phyloP scores from a whole-genome alignment of 2,888 invertebrate genomes.

The Incurvaria masculella region DNA sequence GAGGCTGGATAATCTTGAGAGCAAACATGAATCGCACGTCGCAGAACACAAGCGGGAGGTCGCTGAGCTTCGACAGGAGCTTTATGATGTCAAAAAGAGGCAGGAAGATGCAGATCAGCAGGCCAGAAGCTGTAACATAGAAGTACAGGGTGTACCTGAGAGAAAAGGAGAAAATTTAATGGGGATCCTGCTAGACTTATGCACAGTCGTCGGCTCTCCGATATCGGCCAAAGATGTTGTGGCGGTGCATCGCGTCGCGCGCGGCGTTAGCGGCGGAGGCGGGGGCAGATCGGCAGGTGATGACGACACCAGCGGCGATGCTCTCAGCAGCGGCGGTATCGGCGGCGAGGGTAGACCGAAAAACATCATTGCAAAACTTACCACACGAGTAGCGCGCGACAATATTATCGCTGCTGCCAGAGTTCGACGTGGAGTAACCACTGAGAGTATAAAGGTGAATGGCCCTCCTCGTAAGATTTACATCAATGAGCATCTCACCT shows the following conservation, averaged over 20 bases:
- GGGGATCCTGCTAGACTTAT: not conserved
- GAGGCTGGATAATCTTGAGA: not conserved
- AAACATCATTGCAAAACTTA: not conserved
- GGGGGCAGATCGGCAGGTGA: not conserved
- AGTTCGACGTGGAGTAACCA: not conserved
- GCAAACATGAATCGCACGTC: not conserved
- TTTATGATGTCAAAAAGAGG: not conserved
- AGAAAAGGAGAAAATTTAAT: not conserved
- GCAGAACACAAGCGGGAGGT: not conserved
- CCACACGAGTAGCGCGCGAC: not conserved
- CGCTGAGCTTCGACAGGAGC: not conserved
- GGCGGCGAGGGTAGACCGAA: not conserved
- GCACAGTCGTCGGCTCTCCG: not conserved
- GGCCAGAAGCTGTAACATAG: not conserved
- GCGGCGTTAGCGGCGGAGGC: not conserved
- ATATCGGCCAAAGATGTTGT: not conserved
- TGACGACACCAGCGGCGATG: not conserved
- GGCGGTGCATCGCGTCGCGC: not conserved
- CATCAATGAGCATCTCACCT: slow-evolving; percentile 3
- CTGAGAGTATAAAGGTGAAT: not conserved
- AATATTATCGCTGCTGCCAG: not conserved
- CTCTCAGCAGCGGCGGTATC: not conserved
- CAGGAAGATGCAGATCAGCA: not conserved
- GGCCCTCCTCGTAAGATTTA: not conserved
- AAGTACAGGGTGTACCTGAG: not conserved